Base-by-base conservation (phyloP, 2,113 vertebrate species). In the Lophura nycthemera region DNA sequence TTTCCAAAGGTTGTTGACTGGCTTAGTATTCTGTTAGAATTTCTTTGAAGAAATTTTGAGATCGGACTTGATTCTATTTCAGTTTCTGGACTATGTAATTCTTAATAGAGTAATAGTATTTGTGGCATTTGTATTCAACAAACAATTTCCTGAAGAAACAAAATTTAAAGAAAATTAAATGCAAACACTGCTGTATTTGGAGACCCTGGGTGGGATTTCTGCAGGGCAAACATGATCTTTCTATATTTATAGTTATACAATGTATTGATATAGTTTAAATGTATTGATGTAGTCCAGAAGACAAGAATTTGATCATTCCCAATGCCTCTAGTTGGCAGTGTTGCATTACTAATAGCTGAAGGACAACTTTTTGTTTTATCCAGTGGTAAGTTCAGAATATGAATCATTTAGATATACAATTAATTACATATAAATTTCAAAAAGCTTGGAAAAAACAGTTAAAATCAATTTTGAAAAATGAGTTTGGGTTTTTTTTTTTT, bases 321-420 rank as follows among this genome's bases (percentile, higher is more conserved):
- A 61, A 2, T 29, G 70, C 95, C 93, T 93, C 94, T 95, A 96
- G 89, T 74, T 93, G 96, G 95, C 94, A 97, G 77, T 96, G 65
- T 97, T 95, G 87, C 74, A 89, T 63, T 89, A 57, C 43, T 75
- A 94, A 95, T 90, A 90, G 43, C 27, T 59, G 45, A 81, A 66
- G 70, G 11, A 73, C 18, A 67, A 91, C 16, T 42, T 76, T 47
- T 75, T 75, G 47, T 76, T 92, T 90, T 78, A 72, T 83, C 32
- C 38, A 29, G 27, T 48, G 86, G 83, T 40, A 70, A 52, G 0
- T 48, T 70, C 25, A 73, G 54, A 86, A 72, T 48, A 64, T 6
- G 57, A 40, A 57, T 52, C 0, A 67, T 65, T 77, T 56, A 61
- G 74, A 64, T 7, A 64, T 36, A 73, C 75, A 89, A 60, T 32